Evolutionary conservation across 2,113 vertebrate genomes (phyloP), one percentile per base, ranked within the genome.

Genomic region (Perca schrenkii): DNA sequence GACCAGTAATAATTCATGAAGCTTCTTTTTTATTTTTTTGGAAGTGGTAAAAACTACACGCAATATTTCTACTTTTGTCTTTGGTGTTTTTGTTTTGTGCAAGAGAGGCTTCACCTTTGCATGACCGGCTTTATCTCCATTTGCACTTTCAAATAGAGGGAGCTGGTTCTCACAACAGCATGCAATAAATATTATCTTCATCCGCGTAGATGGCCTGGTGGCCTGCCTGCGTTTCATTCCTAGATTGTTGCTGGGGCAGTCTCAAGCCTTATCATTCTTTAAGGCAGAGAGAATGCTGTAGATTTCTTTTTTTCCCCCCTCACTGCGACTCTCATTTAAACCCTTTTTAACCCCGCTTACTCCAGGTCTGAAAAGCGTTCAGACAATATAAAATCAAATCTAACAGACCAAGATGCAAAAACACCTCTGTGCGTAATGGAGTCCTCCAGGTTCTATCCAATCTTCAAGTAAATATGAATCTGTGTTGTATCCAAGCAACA

Each of bases 401-500:
- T 70, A 74, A 67, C 5, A 43, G 52, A 19, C 28, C 25, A 31
- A 78, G 63, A 70, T 53, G 17, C 53, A n/a, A 34, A 47, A 78
- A 79, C 74, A 79, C 68, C 34, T 66, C 1, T 17, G 72, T 78
- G 80, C 65, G 70, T 71, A 68, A 79, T 60, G 56, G 56, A 74
- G 47, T 61, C 36, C 56, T 83, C n/a, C 46, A 67, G 76, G n/a
- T 82, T 86, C 68, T 60, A 81, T 49, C 34, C 57, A 19, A 34
- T 73, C 66, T 61, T 63, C 56, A 50, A 58, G 56, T 75, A 79
- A 75, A 87, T 80, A 68, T 53, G 17, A 79, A 83, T 85, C 52
- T 81, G 77, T 52, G 72, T 75, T 80, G 91, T 92, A 90, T 86
- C 93, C 16, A 93, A 91, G 93, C 91, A 94, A 92, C 91, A 90